Evolutionary conservation across 2,888 invertebrate species (phyloP).

Genomic region (Xestoiulus laeticollis): DNA sequence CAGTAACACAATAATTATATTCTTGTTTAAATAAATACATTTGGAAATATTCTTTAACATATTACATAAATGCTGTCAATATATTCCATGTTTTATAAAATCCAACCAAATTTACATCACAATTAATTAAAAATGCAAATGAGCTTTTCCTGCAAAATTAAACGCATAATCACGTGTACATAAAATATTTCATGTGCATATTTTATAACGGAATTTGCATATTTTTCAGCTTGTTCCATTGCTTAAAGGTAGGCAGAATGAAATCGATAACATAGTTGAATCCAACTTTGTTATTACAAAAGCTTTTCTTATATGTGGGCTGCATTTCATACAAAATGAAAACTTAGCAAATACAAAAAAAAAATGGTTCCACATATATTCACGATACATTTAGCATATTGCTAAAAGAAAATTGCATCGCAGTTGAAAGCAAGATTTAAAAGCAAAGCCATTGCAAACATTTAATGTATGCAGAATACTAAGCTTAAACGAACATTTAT

Average conservation of each 20-base stretch:
- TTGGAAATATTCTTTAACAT: too few relatives aligned
- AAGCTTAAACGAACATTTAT: too few relatives aligned
- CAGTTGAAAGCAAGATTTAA: not conserved
- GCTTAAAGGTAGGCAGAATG: not conserved
- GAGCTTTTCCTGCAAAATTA: too few relatives aligned
- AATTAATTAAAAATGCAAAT: too few relatives aligned
- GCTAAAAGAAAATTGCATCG: not conserved
- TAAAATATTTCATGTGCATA: not conserved
- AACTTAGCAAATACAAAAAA: not conserved
- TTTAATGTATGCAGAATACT: not conserved
- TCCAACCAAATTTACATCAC: too few relatives aligned
- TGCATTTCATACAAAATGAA: not conserved
- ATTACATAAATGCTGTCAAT: too few relatives aligned
- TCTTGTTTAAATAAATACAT: too few relatives aligned
- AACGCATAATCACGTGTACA: not conserved
- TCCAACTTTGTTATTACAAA: not conserved
- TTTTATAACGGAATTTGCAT: not conserved
- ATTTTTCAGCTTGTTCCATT: not conserved
- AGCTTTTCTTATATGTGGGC: not conserved
- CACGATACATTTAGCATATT: conserved; percentile 10
- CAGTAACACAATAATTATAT: too few relatives aligned
- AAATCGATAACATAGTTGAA: not conserved
- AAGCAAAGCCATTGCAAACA: not conserved
- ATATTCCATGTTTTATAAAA: too few relatives aligned
- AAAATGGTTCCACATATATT: not conserved